These are phyloP conservation scores for Phalacrocorax pelagicus DNA, from an alignment of 2,113 vertebrate species.

Conservation along the genomic window DNA sequence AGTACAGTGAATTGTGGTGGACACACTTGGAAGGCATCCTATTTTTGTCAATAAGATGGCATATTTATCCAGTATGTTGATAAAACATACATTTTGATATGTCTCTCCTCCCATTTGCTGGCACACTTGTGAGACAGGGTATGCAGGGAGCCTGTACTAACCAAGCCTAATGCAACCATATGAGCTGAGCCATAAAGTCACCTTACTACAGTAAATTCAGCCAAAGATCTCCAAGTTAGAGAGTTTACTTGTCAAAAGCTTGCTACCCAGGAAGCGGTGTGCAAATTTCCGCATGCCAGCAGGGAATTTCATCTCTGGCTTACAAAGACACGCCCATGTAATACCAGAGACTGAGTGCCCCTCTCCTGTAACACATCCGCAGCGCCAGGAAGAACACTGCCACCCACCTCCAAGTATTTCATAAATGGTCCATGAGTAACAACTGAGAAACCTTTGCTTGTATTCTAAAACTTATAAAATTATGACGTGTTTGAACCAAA, in stretches of 20 bases:
- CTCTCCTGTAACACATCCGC: background rate
- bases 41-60: background rate
- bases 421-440: background rate
- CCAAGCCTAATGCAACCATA: background rate
- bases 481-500: background rate
- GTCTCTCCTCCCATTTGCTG: background rate
- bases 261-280: background rate
- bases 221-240: background rate
- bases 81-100: background rate
- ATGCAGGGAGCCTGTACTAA: accelerated
- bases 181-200: background rate
- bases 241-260: background rate
- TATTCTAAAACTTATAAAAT: background rate
- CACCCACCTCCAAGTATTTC: background rate
- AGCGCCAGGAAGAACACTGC: background rate
- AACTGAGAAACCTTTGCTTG: background rate
- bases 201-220: background rate
- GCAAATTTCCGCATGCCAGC: accelerated
- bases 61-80: background rate
- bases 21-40: background rate
- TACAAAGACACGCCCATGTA: background rate
- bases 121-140: background rate
- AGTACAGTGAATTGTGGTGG: background rate
- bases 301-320: background rate
- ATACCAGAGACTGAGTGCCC: background rate